Evolutionary conservation across 2,797 vertebrate genomes (phyloP).

Genomic region (Artibeus lituratus): DNA sequence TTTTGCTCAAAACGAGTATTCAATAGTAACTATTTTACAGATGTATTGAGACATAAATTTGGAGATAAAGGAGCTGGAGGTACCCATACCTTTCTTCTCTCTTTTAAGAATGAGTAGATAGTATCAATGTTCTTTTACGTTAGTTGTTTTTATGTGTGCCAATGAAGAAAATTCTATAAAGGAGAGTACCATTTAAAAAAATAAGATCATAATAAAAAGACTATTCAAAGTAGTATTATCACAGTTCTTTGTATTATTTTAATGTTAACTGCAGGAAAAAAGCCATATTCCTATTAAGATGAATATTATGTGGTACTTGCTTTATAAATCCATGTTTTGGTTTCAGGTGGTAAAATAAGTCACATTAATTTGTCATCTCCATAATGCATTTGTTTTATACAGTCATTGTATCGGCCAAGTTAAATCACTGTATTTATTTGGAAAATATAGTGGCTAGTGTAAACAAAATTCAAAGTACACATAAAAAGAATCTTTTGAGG

Average conservation of each 20-base stretch:
- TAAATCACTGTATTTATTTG: conserved; percentile 75
- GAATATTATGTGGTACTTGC: not conserved
- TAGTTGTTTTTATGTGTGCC: not conserved
- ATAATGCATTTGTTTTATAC: not conserved
- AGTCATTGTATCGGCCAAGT: conserved; percentile 22
- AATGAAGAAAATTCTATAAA: conserved; percentile 24
- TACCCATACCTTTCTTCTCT: not conserved
- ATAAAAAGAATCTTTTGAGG: conserved; percentile 56
- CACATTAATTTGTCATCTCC: not conserved
- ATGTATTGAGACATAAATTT: not conserved
- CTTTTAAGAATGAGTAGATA: not conserved
- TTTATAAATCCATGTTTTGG: not conserved
- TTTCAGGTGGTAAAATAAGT: not conserved
- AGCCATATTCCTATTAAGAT: not conserved
- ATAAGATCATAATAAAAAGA: not conserved
- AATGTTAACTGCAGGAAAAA: conserved; percentile 19
- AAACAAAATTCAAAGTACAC: conserved; percentile 76
- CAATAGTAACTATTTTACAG: not conserved
- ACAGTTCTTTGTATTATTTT: conserved; percentile 26
- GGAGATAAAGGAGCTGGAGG: not conserved
- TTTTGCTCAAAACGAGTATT: conserved; percentile 47
- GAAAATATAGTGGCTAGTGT: conserved; percentile 43
- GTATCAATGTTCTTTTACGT: not conserved
- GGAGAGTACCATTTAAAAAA: conserved; percentile 14
- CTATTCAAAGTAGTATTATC: not conserved